Conservation (phyloP, 23 tunicate genomes). For the Ciona savignyi region DNA sequence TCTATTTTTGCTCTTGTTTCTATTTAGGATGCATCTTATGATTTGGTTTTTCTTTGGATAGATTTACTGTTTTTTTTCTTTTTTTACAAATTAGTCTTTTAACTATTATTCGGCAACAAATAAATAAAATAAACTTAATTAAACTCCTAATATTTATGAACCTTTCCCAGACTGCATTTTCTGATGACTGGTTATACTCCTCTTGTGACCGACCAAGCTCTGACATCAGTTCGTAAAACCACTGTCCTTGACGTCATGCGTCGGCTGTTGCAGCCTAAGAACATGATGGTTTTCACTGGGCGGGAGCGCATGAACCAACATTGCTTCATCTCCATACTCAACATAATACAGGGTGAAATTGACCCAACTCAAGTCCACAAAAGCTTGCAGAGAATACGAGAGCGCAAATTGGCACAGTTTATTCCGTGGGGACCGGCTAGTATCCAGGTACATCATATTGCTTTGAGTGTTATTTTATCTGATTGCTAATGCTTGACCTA, state of each 20-base stretch:
- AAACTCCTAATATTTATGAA: too few relatives aligned
- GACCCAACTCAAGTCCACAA: constrained; percentile 97
- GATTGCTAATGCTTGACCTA: too few relatives aligned
- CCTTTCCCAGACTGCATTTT: constrained; percentile 66
- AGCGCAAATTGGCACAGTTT: constrained; percentile 90
- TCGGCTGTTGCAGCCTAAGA: constrained; percentile 88
- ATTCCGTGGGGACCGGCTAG: constrained; percentile 99
- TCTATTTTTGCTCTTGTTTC: too few relatives aligned
- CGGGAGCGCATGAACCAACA: constrained; percentile 75
- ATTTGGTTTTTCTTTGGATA: too few relatives aligned
- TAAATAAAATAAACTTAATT: too few relatives aligned
- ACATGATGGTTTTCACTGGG: constrained; percentile 99
- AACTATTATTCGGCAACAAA: too few relatives aligned
- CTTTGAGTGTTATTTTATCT: too few relatives aligned
- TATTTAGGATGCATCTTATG: too few relatives aligned
- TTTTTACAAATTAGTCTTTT: too few relatives aligned
- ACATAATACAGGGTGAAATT: constrained; percentile 97
- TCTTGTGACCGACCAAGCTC: constrained; percentile 66
- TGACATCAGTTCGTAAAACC: constrained; percentile 87
- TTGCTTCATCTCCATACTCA: constrained; percentile 89
- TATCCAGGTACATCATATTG: constrained; percentile 52
- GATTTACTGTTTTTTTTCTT: too few relatives aligned
- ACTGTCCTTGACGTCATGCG: constrained; percentile 99
- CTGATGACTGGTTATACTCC: constrained; percentile 99
- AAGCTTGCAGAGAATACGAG: constrained; percentile 88